phyloP scores from a whole-genome alignment of 2,888 invertebrate species.

The Artemia sp. region DNA sequence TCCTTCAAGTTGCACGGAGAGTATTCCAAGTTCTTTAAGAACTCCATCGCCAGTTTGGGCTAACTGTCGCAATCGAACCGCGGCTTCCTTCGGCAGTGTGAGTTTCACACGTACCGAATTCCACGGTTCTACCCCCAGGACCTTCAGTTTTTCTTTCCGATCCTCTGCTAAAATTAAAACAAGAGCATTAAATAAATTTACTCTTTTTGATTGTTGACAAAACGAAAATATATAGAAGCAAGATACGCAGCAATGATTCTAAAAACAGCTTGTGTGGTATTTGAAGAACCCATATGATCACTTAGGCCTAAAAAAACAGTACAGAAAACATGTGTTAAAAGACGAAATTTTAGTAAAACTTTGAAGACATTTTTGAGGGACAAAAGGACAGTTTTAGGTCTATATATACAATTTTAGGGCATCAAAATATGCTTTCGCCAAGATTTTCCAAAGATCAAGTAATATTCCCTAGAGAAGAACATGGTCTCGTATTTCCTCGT shows the following conservation, averaged over 20 bases:
- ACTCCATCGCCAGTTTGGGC: slow-evolving; percentile 77
- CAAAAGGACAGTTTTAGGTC: too few relatives aligned
- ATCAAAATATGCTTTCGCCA: too few relatives aligned
- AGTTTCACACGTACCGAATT: slow-evolving; percentile 93
- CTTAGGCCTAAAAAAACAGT: too few relatives aligned
- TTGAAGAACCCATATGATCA: too few relatives aligned
- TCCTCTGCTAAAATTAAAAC: slow-evolving; percentile 18
- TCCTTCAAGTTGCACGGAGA: slow-evolving; percentile 72
- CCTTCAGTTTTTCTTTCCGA: slow-evolving; percentile 18
- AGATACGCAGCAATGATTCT: neutral
- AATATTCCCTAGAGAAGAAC: too few relatives aligned
- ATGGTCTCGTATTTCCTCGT: too few relatives aligned
- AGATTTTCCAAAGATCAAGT: too few relatives aligned
- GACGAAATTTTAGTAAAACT: too few relatives aligned
- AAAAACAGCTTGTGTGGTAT: too few relatives aligned
- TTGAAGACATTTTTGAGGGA: too few relatives aligned
- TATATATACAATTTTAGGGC: too few relatives aligned
- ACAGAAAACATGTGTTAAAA: too few relatives aligned
- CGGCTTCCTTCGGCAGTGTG: slow-evolving; percentile 90
- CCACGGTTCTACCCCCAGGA: slow-evolving; percentile 73
- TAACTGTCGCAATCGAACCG: slow-evolving; percentile 69
- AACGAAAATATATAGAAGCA: slow-evolving; percentile 11
- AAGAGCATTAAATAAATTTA: slow-evolving; percentile 14
- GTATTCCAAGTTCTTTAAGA: slow-evolving; percentile 75
- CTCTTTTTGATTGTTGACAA: neutral